Evolutionary conservation across 64 coral and sea anemone species (phyloP).

Genomic region (Pocillopora damicornis): DNA sequence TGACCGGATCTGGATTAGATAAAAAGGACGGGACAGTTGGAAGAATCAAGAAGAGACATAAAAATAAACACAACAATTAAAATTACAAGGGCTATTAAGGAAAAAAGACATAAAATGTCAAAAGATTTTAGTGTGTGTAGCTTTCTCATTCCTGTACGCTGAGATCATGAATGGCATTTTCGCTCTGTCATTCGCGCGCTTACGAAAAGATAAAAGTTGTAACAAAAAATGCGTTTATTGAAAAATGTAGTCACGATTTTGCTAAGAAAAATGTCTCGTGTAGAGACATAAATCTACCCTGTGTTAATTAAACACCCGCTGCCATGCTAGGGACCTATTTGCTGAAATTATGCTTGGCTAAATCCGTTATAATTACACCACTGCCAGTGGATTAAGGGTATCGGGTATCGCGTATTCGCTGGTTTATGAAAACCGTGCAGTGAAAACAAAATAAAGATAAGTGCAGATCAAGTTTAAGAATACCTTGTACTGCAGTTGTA

Average conservation of each 20-base stretch:
- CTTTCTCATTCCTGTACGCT: constrained; percentile 3
- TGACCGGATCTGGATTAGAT: too few relatives aligned
- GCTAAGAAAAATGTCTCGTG: background rate
- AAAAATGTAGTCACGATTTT: background rate
- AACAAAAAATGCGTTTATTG: background rate
- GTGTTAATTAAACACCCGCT: constrained; percentile 26
- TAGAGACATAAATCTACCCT: background rate
- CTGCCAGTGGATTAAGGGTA: background rate
- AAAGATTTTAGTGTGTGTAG: background rate
- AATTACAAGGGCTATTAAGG: too few relatives aligned
- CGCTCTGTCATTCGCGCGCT: background rate
- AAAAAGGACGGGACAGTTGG: too few relatives aligned
- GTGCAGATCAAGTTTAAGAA: background rate
- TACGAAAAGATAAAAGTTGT: background rate
- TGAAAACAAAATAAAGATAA: background rate
- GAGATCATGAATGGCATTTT: constrained; percentile 7
- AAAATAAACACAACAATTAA: too few relatives aligned
- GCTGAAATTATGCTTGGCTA: constrained; percentile 13
- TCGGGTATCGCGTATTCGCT: background rate
- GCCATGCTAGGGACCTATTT: background rate
- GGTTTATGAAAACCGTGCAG: background rate
- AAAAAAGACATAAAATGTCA: background rate
- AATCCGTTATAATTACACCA: background rate
- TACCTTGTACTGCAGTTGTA: background rate
- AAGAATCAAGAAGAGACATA: too few relatives aligned